Evolutionary conservation across 2,113 vertebrate species (phyloP).

Genomic region (Ammodytes dubius): DNA sequence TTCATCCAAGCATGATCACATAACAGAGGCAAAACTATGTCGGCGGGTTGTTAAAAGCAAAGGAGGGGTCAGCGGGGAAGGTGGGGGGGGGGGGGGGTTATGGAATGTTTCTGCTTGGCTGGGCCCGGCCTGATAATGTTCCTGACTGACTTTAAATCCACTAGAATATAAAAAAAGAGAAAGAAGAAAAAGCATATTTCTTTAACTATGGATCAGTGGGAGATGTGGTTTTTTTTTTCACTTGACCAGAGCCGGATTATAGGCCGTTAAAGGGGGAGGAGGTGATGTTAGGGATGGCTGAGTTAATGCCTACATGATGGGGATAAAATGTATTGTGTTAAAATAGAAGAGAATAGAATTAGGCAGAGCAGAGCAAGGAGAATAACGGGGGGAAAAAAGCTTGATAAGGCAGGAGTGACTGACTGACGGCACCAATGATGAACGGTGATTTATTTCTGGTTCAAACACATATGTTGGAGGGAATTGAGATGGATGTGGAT

Average conservation of each 20-base stretch:
- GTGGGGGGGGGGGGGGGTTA: slow-evolving; percentile 98
- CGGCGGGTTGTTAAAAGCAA: slow-evolving; percentile 99
- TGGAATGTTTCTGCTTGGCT: slow-evolving; percentile 99
- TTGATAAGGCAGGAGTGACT: slow-evolving; percentile 49
- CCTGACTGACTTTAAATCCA: slow-evolving; percentile 97
- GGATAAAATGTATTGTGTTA: slow-evolving; percentile 30
- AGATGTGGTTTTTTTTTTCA: slow-evolving; percentile 41
- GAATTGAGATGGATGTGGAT: slow-evolving; percentile 75
- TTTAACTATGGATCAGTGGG: slow-evolving; percentile 79
- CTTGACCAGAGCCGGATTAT: slow-evolving; percentile 55
- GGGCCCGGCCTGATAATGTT: slow-evolving; percentile 98
- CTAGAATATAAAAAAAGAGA: slow-evolving; percentile 85
- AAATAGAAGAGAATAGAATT: slow-evolving; percentile 40
- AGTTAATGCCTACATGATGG: slow-evolving; percentile 60
- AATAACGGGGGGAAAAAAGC: neutral
- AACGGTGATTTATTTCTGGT: slow-evolving; percentile 83
- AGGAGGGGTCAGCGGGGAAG: slow-evolving; percentile 96
- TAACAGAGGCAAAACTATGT: slow-evolving; percentile 99
- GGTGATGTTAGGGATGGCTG: slow-evolving; percentile 60
- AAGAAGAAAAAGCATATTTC: slow-evolving; percentile 57
- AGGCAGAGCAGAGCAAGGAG: slow-evolving; percentile 15
- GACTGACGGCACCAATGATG: slow-evolving; percentile 78
- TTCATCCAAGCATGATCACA: slow-evolving; percentile 99
- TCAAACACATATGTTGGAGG: slow-evolving; percentile 83
- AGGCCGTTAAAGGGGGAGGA: slow-evolving; percentile 43